Conservation (phyloP, 2,113 vertebrate genomes). For the Dasyornis broadbenti region DNA sequence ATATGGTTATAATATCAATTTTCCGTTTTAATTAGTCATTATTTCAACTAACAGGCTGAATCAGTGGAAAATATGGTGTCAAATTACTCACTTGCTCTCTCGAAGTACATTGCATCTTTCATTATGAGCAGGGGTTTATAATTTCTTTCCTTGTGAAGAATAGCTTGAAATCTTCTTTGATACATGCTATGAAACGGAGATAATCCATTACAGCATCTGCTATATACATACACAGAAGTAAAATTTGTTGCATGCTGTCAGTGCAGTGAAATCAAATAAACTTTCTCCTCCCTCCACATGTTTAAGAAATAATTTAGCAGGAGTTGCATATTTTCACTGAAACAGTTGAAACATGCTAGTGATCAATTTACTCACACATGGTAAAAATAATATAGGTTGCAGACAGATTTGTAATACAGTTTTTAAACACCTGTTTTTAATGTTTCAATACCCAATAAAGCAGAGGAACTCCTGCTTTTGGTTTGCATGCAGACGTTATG, state of each 20-base stretch:
- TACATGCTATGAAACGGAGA: background rate
- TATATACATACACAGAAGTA: background rate
- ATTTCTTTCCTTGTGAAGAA: constrained; percentile 8
- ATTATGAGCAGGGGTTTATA: background rate
- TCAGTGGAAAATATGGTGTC: constrained; percentile 35
- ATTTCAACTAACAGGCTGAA: constrained; percentile 21
- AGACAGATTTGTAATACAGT: background rate
- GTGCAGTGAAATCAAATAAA: background rate
- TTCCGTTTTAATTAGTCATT: constrained; percentile 45
- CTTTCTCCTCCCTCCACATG: background rate
- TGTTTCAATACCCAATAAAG: background rate
- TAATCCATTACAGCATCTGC: constrained; percentile 6
- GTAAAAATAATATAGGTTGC: constrained; percentile 21
- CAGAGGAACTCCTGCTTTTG: background rate
- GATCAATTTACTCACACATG: background rate
- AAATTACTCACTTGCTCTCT: background rate
- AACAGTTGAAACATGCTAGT: background rate
- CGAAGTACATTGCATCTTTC: background rate
- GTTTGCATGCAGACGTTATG: background rate
- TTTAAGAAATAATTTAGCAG: background rate
- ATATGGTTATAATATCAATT: background rate
- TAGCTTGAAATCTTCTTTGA: background rate
- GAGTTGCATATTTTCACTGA: background rate
- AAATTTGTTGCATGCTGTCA: background rate
- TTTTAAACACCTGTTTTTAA: constrained; percentile 41